Evolutionary conservation across 2,797 vertebrate species (phyloP), one percentile per base, ranked within the genome.

Genomic region (Hippopotamyrus pictus): DNA sequence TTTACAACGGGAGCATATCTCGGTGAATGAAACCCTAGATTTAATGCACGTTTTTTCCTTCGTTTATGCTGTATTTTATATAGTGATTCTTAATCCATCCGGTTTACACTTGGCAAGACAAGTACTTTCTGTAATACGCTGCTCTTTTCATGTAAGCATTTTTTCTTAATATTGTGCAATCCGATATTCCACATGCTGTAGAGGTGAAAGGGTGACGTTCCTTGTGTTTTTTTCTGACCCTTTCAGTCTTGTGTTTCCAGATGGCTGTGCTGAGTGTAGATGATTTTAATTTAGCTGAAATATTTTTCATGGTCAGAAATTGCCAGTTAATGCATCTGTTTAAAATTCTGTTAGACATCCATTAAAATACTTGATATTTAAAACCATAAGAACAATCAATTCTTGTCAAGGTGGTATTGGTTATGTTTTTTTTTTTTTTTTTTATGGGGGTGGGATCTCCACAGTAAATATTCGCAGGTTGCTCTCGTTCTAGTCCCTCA

Each of bases 101-200:
- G 82, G 25, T 53, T 86, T 54, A 51, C 85, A 54, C 50, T 86
- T 86, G 25, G 33, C 50, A 25, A 19, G 8, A 54, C 33, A 1
- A 37, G 53, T 29, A 59, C 48, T 54, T 59, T 87, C 14, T 57
- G 29, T 87, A 37, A 57, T 59, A 84, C n/a, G 17, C 6, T 57
- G 51, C 17, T 37, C 7, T 59, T 54, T 87, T 14, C 46, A 25
- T 29, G 82, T 25, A 84, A 51, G 82, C 82, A 41, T 19, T 57
- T 57, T 57, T 57, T 87, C 33, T 86, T 54, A 51, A 54, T 59
- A 22, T 87, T 87, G 53, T 59, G 85, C 14, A 87, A 87, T 37
- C 41, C 25, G 51, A 59, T 87, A 59, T 87, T 59, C 51, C 22
- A 5, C 83, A 33, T 51, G 44, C 83, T 51, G 46, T 11, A 12